Base-by-base conservation (phyloP, 2,888 invertebrate genomes). In the Chydorus sphaericus region DNA sequence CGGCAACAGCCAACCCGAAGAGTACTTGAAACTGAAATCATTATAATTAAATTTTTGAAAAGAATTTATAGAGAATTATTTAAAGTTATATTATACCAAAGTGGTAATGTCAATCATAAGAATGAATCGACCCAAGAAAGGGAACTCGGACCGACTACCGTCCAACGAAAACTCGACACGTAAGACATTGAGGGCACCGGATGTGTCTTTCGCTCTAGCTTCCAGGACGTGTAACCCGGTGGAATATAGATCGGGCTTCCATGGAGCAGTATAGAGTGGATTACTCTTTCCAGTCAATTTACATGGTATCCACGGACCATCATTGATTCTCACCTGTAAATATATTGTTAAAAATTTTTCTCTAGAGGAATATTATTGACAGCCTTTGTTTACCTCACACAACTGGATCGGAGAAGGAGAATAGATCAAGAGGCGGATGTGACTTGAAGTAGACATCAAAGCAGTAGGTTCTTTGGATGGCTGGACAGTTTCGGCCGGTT, bases 151-250 rank as follows among this genome's bases (percentile, higher is more conserved):
- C 62, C 73, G 69, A 26, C 80, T 78, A 3, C 82, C 83, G 70
- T 90, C 88, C 57, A 90, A 67, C 14, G 87, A 79, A 72, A 91
- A 91, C 49, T 78, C 77, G 66, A 89, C 86, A n/a, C 71, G 71
- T 52, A 79, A 65, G 66, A 69, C 61, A 28, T 52, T 55, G 6
- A 57, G 57, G 37, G 62, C 60, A n/a, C 66, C 66, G 44, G 60
- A 60, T 6, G 30, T 53, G 60, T 68, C 66, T 49, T 59, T 58
- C 7, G 62, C 64, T 44, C 58, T 54, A 5, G 64, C 63, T 63
- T 63, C 38, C 10, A 58, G 30, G n/a, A 72, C 66, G 71, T 91
- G 85, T 57, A 86, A 62, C 31, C 86, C 89, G 60, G 62, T 66
- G 29, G 62, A 63, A 68, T 82, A 89, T 36, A 73, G 65, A 23